A percentile compares a stretch with the other conserved stretches of the same genome.
Evolutionary conservation across 1,140 invertebrate genomes (phyloP).

Genomic region (Caenorhabditis tropicalis): DNA sequence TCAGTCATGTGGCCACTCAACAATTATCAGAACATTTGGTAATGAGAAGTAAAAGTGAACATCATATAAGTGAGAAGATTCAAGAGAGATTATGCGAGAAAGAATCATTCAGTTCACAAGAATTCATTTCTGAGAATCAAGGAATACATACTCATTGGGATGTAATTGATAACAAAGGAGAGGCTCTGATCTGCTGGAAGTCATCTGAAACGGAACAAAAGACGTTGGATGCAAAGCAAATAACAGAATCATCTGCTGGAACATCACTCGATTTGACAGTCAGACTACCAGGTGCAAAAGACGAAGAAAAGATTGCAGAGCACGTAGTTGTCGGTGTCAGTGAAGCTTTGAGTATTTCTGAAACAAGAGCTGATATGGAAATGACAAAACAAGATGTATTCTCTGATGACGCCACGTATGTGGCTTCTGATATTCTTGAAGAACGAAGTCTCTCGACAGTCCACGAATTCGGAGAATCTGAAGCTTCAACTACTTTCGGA

Average conservation of each 20-base stretch:
- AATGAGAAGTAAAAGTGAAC: conserved; percentile 33
- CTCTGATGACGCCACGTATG: conserved; percentile 11
- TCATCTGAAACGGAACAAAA: conserved; percentile 24
- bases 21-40: conserved; percentile 22
- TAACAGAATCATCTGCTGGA: conserved; percentile 3
- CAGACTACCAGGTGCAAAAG: neutral
- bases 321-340: neutral
- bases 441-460: conserved; percentile 15
- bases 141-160: conserved; percentile 30
- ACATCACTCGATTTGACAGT: conserved; percentile 5
- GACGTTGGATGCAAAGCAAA: neutral
- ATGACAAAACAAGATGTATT: conserved; percentile 15
- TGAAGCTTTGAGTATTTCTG: conserved; percentile 17
- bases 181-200: conserved; percentile 30
- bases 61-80: conserved; percentile 4
- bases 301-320: conserved; percentile 24
- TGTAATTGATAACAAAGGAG: conserved; percentile 25
- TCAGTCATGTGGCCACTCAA: conserved; percentile 1
- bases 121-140: conserved; percentile 24
- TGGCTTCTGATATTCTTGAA: conserved; percentile 39
- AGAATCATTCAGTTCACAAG: conserved; percentile 32
- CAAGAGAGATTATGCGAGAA: neutral
- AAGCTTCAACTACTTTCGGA: neutral
- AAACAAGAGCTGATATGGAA: conserved; percentile 26
- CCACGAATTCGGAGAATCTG: conserved; percentile 42